Base-by-base conservation (phyloP, 1,140 invertebrate genomes). In the Carposina sasakii region DNA sequence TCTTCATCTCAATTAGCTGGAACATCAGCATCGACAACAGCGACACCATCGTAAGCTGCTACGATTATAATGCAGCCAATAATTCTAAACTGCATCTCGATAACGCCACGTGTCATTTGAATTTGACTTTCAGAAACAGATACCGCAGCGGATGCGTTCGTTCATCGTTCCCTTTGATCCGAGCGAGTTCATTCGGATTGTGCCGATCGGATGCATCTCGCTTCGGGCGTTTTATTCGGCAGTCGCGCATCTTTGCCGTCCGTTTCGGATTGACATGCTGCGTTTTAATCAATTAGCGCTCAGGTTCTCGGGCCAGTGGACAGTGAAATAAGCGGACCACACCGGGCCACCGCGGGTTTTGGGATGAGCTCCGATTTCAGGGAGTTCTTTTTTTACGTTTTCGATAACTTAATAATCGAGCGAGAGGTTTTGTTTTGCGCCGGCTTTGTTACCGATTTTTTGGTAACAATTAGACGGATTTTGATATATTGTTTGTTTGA, bases 281-380 rank as follows among this genome's bases (percentile, higher is more conserved):
- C 70, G 74, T 82, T 79, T 79, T 82, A 82, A 79, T 82, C 77
- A 82, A 82, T 82, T 82, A 82, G 61, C 68, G 54, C 61, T 63
- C 67, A 71, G 62, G 65, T 77, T 78, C 63, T 64, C 77, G 64
- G 59, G 9, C 60, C 77, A 77, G 10, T 82, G 77, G 67, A 54
- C 77, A 79, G 76, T 77, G 72, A 79, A 79, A 79, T 71, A 69
- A 77, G 65, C 63, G 62, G 60, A 61, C 54, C 67, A 57, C 60
- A 60, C 52, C 50, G 56, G 59, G 59, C 71, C 68, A 72, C 76
- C 71, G 69, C 63, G 59, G 50, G 71, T 76, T 71, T 65, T 48
- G 61, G 36, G 20, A 15, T 40, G 55, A 48, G 72, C 62, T 77
- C 74, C 62, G 71, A 54, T 77, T 81, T 75, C 74, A 68, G 54